Conservation (phyloP, 2,797 vertebrate genomes). For the Acomys russatus region DNA sequence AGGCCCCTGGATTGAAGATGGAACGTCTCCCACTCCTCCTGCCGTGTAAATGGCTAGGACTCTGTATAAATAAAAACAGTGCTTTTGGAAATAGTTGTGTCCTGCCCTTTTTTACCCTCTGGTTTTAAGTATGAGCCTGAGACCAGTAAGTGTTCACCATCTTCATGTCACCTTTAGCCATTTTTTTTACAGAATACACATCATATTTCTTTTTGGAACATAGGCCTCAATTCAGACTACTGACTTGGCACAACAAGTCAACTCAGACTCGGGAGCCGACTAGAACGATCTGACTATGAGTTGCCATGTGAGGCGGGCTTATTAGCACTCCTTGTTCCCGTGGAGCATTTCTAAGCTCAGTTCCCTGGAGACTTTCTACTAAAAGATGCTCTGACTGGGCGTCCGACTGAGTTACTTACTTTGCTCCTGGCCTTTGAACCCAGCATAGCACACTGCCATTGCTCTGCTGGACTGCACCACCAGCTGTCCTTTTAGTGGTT, state of each 20-base stretch:
- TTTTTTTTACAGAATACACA: constrained; percentile 24
- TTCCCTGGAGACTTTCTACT: neutral
- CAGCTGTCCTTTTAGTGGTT: constrained; percentile 12
- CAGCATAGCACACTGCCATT: neutral
- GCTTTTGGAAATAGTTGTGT: constrained; percentile 88
- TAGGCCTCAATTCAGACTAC: constrained; percentile 40
- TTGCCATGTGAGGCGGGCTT: neutral
- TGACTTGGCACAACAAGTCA: neutral
- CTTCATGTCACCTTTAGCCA: neutral
- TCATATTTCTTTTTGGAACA: constrained; percentile 48
- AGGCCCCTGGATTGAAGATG: constrained; percentile 88
- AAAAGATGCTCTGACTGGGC: neutral
- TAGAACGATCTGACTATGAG: neutral
- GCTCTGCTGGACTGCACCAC: neutral
- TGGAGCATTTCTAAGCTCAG: neutral
- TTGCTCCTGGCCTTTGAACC: neutral
- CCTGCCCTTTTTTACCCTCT: constrained; percentile 69
- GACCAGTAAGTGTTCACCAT: neutral
- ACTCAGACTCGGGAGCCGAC: constrained; percentile 4
- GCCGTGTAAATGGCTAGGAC: constrained; percentile 91
- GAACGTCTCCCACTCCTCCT: constrained; percentile 85
- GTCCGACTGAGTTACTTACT: neutral
- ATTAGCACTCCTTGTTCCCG: constrained; percentile 40
- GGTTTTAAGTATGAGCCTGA: neutral
- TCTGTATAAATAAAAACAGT: constrained; percentile 91